Evolutionary conservation across 2,113 vertebrate species (phyloP).

Genomic region (Megaceryle torquata): DNA sequence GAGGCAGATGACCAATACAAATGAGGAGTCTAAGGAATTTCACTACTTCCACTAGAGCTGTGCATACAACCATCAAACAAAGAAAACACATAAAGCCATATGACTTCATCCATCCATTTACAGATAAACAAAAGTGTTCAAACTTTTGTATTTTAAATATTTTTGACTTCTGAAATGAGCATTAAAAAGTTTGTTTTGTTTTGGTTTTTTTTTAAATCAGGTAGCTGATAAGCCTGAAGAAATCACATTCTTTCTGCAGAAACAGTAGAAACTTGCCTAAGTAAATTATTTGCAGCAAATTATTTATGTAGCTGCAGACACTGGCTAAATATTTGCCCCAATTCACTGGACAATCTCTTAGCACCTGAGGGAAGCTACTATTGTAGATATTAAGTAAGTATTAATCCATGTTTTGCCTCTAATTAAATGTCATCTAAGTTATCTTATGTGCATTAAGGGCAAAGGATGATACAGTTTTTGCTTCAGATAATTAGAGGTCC

Average conservation of each 20-base stretch:
- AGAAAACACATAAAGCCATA: background rate
- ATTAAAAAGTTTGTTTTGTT: background rate
- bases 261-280: background rate
- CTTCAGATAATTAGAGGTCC: background rate
- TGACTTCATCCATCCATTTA: background rate
- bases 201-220: background rate
- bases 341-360: background rate
- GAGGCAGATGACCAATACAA: background rate
- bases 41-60: background rate
- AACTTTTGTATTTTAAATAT: background rate
- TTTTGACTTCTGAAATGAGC: background rate
- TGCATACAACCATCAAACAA: background rate
- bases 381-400: background rate
- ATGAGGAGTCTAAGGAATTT: background rate
- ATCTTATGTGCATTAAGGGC: constrained; percentile 8
- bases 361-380: background rate
- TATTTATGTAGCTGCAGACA: background rate
- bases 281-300: background rate
- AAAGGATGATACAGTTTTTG: constrained; percentile 45
- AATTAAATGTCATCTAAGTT: constrained; percentile 55
- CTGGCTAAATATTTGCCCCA: background rate
- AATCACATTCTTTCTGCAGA: background rate
- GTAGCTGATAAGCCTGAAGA: background rate
- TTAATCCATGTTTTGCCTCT: constrained; percentile 24
- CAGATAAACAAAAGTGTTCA: background rate